Base-by-base conservation (phyloP, 2,113 vertebrate species). In the Pluvianellus socialis region DNA sequence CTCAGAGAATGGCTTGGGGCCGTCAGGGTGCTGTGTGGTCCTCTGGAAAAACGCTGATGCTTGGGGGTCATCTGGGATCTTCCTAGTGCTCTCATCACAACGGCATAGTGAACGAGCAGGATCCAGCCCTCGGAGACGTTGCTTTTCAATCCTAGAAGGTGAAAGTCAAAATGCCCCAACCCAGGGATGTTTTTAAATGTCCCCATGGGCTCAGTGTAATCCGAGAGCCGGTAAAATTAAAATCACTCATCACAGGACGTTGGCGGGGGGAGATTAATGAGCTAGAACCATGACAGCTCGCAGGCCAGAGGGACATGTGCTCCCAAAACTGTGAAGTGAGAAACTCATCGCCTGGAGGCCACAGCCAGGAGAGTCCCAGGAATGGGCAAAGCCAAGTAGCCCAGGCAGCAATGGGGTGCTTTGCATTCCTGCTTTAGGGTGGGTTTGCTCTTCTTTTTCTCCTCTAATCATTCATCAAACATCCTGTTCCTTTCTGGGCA, bases 251-350 rank as follows among this genome's bases (percentile, higher is more conserved):
- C 50, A 2, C 23, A 1, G 88, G 67, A 40, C 1, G 0, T 80
- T 33, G 82, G 23, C 9, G 0, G 81, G 26, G 28, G 61, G 22
- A 94, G 67, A 90, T 94, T 68, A 88, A 92, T 90, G 79, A 33
- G 19, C 35, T 67, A 59, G 47, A 52, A 21, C 76, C 35, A 42
- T 53, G 91, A 87, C 89, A 92, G 14, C n/a, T 70, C 2, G 0
- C 72, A 53, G 44, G 33, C 55, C 71, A 33, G 56, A 59, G 16
- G 30, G 38, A 70, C 63, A 53, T 24, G 44, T 91, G 61, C 61
- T 95, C 80, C 73, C 80, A 52, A 92, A 97, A 92, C 73, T 84
- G 61, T 81, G 73, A 95, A 91, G 38, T 92, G 95, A 95, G 80
- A 56, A 92, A 95, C 84, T 95, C 87, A 65, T 91, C 53, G 0